Percentiles rank a stretch among this genome's conserved stretches.
These are phyloP conservation scores for Sphaerophoria taeniata DNA, from an alignment of 2,888 invertebrate genomes.

Conservation along the genomic window DNA sequence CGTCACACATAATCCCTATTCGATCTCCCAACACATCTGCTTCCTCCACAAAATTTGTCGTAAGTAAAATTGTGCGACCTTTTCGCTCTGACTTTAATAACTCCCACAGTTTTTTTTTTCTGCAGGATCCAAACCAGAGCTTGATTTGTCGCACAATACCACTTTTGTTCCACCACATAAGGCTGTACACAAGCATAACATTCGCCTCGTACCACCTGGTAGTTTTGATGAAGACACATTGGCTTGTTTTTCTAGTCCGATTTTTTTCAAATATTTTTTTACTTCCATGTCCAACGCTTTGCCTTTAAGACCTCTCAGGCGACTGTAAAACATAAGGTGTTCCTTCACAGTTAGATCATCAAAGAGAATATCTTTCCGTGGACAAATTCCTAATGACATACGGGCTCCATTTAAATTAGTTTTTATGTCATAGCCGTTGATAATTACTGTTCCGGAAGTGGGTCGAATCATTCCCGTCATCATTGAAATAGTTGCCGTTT, in stretches of 20 bases:
- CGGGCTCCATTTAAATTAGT: conserved; percentile 85
- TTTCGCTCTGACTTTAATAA: conserved; percentile 88
- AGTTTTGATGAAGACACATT: conserved; percentile 85
- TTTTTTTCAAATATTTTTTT: conserved; percentile 85
- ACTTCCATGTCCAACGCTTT: conserved; percentile 85
- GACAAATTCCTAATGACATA: no score
- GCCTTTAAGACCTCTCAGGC: conserved; percentile 87
- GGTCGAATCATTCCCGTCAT: conserved; percentile 90
- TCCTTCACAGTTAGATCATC: no score
- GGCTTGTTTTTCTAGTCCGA: conserved; percentile 88
- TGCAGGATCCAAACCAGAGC: conserved; percentile 94
- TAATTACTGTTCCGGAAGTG: conserved; percentile 87
- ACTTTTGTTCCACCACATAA: conserved; percentile 88
- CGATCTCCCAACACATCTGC: conserved; percentile 94
- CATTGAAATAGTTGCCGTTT: conserved; percentile 97
- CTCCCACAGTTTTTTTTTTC: conserved; percentile 93
- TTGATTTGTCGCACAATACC: conserved; percentile 84
- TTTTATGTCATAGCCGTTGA: conserved; percentile 89
- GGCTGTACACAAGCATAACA: conserved; percentile 90
- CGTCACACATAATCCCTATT: conserved; percentile 66
- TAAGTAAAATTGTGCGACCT: conserved; percentile 90
- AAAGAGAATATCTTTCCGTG: no score
- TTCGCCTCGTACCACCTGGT: conserved; percentile 91
- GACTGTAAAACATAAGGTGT: conserved; percentile 73
- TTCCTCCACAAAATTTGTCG: conserved; percentile 96